phyloP scores from a whole-genome alignment of 2,113 vertebrate genomes.

The Colaptes auratus region DNA sequence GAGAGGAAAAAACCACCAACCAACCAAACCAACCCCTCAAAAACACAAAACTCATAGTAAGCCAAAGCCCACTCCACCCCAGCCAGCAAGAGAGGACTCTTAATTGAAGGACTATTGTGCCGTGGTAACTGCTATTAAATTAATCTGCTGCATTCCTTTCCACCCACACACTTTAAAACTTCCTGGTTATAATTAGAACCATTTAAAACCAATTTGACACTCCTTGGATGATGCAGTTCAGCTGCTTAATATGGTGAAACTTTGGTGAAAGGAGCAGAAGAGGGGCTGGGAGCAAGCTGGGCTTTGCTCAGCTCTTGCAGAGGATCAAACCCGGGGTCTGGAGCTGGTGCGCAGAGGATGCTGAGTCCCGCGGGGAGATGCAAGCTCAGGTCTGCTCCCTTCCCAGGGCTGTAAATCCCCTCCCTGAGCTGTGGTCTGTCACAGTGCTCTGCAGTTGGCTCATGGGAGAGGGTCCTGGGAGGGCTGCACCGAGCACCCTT shows the following conservation, averaged over 20 bases:
- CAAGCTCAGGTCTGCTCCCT: not conserved
- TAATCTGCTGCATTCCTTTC: constrained; percentile 78
- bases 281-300: constrained; percentile 41
- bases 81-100: constrained; percentile 34
- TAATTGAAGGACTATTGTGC: constrained; percentile 75
- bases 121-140: constrained; percentile 71
- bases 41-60: too few species aligned
- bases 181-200: constrained; percentile 79
- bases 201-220: constrained; percentile 68
- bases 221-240: constrained; percentile 47
- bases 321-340: not conserved
- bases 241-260: constrained; percentile 59
- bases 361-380: not conserved
- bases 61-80: not conserved
- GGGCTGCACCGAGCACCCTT: not conserved
- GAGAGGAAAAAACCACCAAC: too few species aligned
- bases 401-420: rapidly evolving
- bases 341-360: rapidly evolving
- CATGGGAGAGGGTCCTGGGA: rapidly evolving
- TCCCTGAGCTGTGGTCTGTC: rapidly evolving
- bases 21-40: too few species aligned
- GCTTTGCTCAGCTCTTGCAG: not conserved
- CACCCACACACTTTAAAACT: constrained; percentile 73
- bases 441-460: not conserved
- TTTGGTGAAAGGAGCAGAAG: constrained; percentile 23